Percentiles rank a stretch among this genome's conserved stretches.
Evolutionary conservation across 2,888 invertebrate species (phyloP).

Genomic region (Drosophila cognata): DNA sequence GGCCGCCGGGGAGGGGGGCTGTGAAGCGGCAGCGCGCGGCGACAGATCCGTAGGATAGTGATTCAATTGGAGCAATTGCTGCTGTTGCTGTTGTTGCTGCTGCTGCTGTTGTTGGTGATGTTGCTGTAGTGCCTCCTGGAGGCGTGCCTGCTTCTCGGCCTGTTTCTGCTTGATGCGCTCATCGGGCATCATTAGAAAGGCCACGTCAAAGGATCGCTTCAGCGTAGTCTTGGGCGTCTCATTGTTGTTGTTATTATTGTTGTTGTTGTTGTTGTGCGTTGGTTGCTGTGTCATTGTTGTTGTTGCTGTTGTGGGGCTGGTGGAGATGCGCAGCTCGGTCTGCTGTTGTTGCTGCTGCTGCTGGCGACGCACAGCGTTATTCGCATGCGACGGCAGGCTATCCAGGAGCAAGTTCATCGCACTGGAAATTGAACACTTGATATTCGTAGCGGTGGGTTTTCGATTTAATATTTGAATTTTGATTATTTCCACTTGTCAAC

Average conservation of each 20-base stretch:
- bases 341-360: constrained; percentile 49
- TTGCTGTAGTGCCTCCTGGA: constrained; percentile 85
- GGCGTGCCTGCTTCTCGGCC: constrained; percentile 85
- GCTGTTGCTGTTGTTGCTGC: constrained; percentile 52
- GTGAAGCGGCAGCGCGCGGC: constrained; percentile 68
- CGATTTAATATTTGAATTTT: background rate
- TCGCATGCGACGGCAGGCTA: constrained; percentile 79
- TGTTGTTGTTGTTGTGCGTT: constrained; percentile 53
- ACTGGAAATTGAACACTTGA: constrained; percentile 25
- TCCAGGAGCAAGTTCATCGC: constrained; percentile 89
- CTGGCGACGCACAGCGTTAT: constrained; percentile 60
- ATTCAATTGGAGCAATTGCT: constrained; percentile 43
- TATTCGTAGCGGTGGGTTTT: constrained; percentile 6
- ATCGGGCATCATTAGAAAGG: constrained; percentile 95
- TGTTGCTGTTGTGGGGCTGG: constrained; percentile 40
- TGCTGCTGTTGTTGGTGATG: constrained; percentile 62
- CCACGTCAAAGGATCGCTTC: constrained; percentile 96
- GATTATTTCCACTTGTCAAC: constrained; percentile 23
- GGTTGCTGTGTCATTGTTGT: constrained; percentile 51
- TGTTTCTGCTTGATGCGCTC: constrained; percentile 88
- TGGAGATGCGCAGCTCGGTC: constrained; percentile 65
- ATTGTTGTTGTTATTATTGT: constrained; percentile 74
- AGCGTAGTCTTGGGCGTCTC: constrained; percentile 80
- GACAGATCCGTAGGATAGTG: constrained; percentile 85
- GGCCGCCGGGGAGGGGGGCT: constrained; percentile 74